These are phyloP conservation scores for Crax fasciolata DNA, from an alignment of 2,797 vertebrate species.

Conservation along the genomic window DNA sequence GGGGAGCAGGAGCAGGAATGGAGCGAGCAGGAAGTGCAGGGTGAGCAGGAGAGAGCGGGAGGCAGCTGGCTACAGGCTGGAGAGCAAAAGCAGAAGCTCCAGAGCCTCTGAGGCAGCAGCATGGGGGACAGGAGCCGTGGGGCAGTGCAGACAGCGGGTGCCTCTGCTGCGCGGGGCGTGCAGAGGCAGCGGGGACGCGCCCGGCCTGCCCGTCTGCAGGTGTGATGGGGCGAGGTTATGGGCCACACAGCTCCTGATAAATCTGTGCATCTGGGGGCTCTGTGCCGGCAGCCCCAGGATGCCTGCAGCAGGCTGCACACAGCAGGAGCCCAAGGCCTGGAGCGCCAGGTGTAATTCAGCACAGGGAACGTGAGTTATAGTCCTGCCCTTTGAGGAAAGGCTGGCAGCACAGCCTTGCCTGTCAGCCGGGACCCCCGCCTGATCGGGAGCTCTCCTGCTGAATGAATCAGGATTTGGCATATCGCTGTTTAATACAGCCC, in stretches of 20 bases:
- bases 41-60: no score
- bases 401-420: constrained; percentile 71
- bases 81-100: no score
- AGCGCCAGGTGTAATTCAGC: constrained; percentile 74
- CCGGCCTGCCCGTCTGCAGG: not conserved
- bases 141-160: no score
- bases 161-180: no score
- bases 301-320: constrained; percentile 39
- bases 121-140: no score
- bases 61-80: no score
- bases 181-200: no score
- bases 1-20: no score
- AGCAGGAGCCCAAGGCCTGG: constrained; percentile 54
- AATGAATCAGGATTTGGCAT: constrained; percentile 81
- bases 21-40: no score
- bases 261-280: not conserved
- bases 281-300: not conserved
- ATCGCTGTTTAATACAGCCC: constrained; percentile 75
- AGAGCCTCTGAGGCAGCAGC: no score
- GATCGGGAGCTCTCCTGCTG: constrained; percentile 69
- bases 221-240: not conserved
- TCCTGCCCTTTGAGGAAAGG: constrained; percentile 77
- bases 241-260: not conserved
- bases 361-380: constrained; percentile 69
- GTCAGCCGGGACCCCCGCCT: constrained; percentile 74